phyloP scores from a whole-genome alignment of 2,888 invertebrate genomes.

The Morinoia aosen region DNA sequence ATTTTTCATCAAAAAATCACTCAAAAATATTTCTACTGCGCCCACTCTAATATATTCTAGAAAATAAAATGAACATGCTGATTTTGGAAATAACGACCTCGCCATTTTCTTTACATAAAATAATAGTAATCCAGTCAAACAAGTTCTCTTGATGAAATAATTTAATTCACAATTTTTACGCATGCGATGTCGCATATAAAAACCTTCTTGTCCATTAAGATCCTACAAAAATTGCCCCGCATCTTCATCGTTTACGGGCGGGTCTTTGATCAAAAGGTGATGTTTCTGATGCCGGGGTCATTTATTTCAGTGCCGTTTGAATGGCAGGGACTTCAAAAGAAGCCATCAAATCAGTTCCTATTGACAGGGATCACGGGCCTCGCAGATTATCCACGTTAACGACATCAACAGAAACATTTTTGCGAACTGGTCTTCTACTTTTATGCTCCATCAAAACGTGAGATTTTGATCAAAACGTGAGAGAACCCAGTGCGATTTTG shows the following conservation, averaged over 20 bases:
- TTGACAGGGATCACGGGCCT: not conserved
- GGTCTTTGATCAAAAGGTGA: not conserved
- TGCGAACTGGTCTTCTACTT: not conserved
- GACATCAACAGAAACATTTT: not conserved
- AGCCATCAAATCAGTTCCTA: not conserved
- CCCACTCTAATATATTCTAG: too few species aligned
- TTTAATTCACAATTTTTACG: not conserved
- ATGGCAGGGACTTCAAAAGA: not conserved
- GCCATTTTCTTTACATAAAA: too few species aligned
- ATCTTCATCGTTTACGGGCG: not conserved
- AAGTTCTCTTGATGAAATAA: not conserved
- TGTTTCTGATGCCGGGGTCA: not conserved
- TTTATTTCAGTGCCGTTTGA: not conserved
- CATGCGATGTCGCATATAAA: not conserved
- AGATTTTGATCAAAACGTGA: too few species aligned
- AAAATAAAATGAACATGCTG: too few species aligned
- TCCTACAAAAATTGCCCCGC: not conserved
- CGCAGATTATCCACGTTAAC: not conserved
- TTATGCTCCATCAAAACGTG: too few species aligned
- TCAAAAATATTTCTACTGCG: too few species aligned
- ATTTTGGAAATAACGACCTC: too few species aligned
- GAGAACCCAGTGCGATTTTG: too few species aligned
- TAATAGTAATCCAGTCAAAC: too few species aligned
- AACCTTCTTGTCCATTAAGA: not conserved
- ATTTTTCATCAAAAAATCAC: too few species aligned